phyloP scores from a whole-genome alignment of 2,113 vertebrate species.

The zebrafish (Danio rerio) region GRCz12tu NC_133185.1:26545501-26546000 shows the following conservation, averaged over 20 bases:
- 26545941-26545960: not conserved
- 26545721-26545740: not conserved
- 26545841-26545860: not conserved
- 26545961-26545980: too few species aligned
- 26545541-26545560: slow-evolving; percentile 60
- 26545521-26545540: slow-evolving; percentile 46
- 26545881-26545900: not conserved
- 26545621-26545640: slow-evolving; percentile 82
- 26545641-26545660: slow-evolving; percentile 74
- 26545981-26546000: too few species aligned
- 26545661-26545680: slow-evolving; percentile 40
- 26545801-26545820: too few species aligned
- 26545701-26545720: slow-evolving; percentile 36
- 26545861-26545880: not conserved
- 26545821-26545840: not conserved
- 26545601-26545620: slow-evolving; percentile 61
- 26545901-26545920: not conserved
- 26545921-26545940: not conserved
- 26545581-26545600: slow-evolving; percentile 56
- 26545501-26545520: slow-evolving; percentile 60
- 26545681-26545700: slow-evolving; percentile 38
- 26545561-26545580: slow-evolving; percentile 57
- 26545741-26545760: not conserved
- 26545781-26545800: slow-evolving; percentile 17
- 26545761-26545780: slow-evolving; percentile 30